These are phyloP conservation scores for Myxocyprinus asiaticus DNA, from an alignment of 2,113 vertebrate species.

Conservation along the genomic window DNA sequence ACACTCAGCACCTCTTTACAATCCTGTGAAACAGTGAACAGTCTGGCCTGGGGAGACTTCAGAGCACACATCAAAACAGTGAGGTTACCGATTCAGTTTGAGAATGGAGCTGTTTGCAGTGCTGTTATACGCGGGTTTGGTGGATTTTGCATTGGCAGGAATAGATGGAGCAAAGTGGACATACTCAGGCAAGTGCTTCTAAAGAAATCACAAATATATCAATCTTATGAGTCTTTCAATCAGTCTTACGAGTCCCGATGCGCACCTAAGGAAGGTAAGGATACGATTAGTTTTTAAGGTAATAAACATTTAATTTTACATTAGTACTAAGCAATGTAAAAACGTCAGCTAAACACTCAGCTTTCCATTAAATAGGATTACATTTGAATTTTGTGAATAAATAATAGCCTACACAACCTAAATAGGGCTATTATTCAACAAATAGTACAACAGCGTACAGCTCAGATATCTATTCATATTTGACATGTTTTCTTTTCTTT, in stretches of 20 bases:
- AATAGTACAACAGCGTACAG: not conserved
- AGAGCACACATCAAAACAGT: not conserved
- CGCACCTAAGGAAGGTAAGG: not conserved
- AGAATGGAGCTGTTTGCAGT: conserved; percentile 62
- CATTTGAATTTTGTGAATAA: not conserved
- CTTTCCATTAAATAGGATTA: not conserved
- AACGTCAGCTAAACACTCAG: too few species aligned
- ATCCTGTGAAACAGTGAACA: not conserved
- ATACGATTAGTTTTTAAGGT: not conserved
- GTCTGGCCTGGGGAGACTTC: too few species aligned
- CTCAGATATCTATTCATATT: not conserved
- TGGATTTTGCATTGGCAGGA: conserved; percentile 53
- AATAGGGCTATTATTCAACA: too few species aligned
- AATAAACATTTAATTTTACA: not conserved
- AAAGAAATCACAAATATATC: not conserved
- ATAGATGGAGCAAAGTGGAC: conserved; percentile 73
- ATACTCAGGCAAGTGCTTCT: conserved; percentile 68
- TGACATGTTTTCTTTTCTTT: not conserved
- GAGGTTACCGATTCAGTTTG: not conserved
- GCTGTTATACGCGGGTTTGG: conserved; percentile 53
- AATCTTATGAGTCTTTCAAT: too few species aligned
- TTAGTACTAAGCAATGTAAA: too few species aligned
- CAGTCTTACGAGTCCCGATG: not conserved
- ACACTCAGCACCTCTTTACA: conserved; percentile 5
- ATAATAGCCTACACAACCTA: too few species aligned